Percentiles rank a stretch among this genome's conserved stretches.
Evolutionary conservation across 2,113 vertebrate species (phyloP).

Genomic region (Chaetodon auriga): DNA sequence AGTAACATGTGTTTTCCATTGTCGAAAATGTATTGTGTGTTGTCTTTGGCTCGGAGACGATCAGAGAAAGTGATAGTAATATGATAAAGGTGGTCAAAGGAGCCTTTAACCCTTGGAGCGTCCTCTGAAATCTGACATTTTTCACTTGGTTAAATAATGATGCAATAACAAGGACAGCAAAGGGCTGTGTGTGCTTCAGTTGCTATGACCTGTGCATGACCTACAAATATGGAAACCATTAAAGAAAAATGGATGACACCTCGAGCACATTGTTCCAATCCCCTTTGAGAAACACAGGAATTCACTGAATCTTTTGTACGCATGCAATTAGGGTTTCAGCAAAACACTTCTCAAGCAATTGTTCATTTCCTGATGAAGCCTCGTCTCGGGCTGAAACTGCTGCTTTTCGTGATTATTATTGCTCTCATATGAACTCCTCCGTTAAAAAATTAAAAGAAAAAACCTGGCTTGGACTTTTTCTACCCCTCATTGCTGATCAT

Average conservation of each 20-base stretch:
- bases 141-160: constrained; percentile 67
- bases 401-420: constrained; percentile 25
- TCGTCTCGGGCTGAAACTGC: background rate
- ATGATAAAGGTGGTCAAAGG: constrained; percentile 76
- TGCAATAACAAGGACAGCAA: constrained; percentile 57
- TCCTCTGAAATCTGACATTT: constrained; percentile 65
- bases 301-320: constrained; percentile 37
- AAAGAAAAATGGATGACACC: constrained; percentile 61
- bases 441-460: constrained; percentile 1
- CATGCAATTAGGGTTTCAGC: constrained; percentile 38
- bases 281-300: constrained; percentile 49
- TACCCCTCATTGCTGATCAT: background rate
- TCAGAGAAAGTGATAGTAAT: constrained; percentile 74
- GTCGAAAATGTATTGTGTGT: constrained; percentile 67
- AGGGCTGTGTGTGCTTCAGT: constrained; percentile 23
- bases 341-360: constrained; percentile 46
- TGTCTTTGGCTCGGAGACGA: constrained; percentile 74
- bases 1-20: constrained; percentile 80
- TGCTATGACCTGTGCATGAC: constrained; percentile 61
- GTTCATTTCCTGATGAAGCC: constrained; percentile 38
- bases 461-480: background rate
- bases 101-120: constrained; percentile 56
- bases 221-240: constrained; percentile 67
- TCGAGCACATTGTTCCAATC: constrained; percentile 57
- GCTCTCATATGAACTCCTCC: constrained; percentile 9